Percentiles rank a stretch among this genome's conserved stretches.
Evolutionary conservation across 2,888 invertebrate genomes (phyloP).

Genomic region (Mystacides longicornis): DNA sequence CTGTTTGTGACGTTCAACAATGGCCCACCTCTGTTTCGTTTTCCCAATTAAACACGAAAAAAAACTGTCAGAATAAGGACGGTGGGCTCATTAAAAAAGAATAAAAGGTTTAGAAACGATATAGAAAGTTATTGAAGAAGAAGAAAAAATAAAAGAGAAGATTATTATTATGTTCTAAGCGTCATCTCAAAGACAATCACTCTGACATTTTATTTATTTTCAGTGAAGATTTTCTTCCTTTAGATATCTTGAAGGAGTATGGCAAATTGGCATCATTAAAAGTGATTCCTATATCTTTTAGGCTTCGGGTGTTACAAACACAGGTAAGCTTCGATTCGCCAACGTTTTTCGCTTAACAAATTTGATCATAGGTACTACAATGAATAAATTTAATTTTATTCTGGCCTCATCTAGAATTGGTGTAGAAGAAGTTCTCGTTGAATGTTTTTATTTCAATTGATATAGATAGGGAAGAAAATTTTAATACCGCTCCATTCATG

Average conservation of each 20-base stretch:
- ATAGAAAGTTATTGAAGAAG: slow-evolving; percentile 9
- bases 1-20: too few species aligned
- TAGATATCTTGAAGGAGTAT: background rate
- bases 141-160: slow-evolving; percentile 11
- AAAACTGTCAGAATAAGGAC: background rate
- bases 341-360: too few species aligned
- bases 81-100: background rate
- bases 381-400: too few species aligned
- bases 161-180: background rate
- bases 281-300: slow-evolving; percentile 1
- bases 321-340: background rate
- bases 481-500: too few species aligned
- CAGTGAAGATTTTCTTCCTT: slow-evolving; percentile 11
- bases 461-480: too few species aligned
- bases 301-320: background rate
- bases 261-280: slow-evolving; percentile 25
- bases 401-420: too few species aligned
- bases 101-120: background rate
- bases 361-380: too few species aligned
- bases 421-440: too few species aligned
- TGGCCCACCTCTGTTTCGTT: background rate
- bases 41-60: background rate
- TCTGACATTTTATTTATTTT: slow-evolving; percentile 20
- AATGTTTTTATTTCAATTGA: too few species aligned
- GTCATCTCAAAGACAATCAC: slow-evolving; percentile 7